phyloP scores from a whole-genome alignment of 2,888 invertebrate genomes.

The Microctonus hyperodae region DNA sequence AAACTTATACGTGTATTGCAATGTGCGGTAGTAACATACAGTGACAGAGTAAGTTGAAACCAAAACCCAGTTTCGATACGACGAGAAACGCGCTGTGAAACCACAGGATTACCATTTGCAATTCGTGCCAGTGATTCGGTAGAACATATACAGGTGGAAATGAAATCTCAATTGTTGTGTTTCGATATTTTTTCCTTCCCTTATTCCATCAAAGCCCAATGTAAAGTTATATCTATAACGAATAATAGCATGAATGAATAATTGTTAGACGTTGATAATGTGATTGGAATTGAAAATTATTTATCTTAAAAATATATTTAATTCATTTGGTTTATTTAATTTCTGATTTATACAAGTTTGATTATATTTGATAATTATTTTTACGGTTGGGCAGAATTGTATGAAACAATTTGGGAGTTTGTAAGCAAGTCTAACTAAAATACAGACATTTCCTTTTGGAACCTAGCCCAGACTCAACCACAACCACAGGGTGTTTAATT shows the following conservation, averaged over 20 bases:
- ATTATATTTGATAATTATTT: not conserved
- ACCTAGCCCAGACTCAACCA: not conserved
- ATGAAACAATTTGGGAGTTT: not conserved
- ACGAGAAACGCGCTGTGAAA: constrained; percentile 4
- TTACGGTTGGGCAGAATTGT: not conserved
- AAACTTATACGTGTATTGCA: not conserved
- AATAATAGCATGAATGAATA: too few relatives aligned
- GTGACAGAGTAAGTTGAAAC: constrained; percentile 15
- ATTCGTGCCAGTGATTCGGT: constrained; percentile 6
- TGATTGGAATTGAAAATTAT: not conserved
- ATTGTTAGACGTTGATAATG: not conserved
- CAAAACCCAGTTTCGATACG: constrained; percentile 12
- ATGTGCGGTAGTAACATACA: not conserved
- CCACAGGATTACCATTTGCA: constrained; percentile 8
- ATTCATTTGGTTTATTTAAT: not conserved
- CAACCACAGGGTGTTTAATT: constrained; percentile 2
- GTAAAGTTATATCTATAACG: too few relatives aligned
- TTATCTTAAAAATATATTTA: not conserved
- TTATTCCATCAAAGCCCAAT: not conserved
- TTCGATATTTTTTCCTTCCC: not conserved
- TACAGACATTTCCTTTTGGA: not conserved
- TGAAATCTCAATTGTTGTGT: not conserved
- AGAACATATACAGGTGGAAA: constrained; percentile 6
- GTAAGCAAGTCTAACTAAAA: not conserved
- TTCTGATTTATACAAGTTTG: not conserved